phyloP scores from a whole-genome alignment of 2,888 invertebrate species.

The Odontothrips loti region DNA sequence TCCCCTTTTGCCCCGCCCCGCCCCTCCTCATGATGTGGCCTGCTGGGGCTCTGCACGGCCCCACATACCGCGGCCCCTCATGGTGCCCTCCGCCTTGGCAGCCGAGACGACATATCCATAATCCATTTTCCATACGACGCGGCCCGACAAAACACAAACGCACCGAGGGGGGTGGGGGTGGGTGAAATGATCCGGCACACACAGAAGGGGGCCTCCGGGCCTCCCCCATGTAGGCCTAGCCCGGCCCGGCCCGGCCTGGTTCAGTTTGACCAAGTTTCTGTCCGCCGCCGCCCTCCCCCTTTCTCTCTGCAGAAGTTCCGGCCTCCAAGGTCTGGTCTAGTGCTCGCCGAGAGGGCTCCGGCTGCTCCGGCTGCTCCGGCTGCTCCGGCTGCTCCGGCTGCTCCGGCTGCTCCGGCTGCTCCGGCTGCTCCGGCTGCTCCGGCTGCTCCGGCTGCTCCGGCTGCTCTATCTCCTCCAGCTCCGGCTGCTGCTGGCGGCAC shows the following conservation, averaged over 20 bases:
- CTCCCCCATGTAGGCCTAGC: not conserved
- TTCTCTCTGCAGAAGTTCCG: no score
- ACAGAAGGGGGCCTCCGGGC: not conserved
- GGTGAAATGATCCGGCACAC: constrained; percentile 14
- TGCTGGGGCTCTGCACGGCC: not conserved
- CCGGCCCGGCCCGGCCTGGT: not conserved
- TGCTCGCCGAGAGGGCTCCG: no score
- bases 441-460: no score
- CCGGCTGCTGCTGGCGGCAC: no score
- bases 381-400: no score
- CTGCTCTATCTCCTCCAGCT: no score
- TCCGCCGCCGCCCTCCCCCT: no score
- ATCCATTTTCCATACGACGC: constrained; percentile 14
- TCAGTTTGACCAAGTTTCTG: constrained; percentile 5
- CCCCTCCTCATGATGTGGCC: not conserved
- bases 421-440: no score
- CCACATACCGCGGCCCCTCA: not conserved
- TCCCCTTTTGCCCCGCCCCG: not conserved
- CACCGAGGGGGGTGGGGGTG: not conserved
- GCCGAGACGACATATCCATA: not conserved
- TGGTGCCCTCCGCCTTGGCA: not conserved
- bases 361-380: no score
- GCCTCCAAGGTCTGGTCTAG: no score
- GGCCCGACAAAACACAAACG: constrained; percentile 1
- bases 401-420: no score